Evolutionary conservation across 2,888 invertebrate species (phyloP), one percentile per base, ranked within the genome.

Genomic region (Amblyteles armatorius): DNA sequence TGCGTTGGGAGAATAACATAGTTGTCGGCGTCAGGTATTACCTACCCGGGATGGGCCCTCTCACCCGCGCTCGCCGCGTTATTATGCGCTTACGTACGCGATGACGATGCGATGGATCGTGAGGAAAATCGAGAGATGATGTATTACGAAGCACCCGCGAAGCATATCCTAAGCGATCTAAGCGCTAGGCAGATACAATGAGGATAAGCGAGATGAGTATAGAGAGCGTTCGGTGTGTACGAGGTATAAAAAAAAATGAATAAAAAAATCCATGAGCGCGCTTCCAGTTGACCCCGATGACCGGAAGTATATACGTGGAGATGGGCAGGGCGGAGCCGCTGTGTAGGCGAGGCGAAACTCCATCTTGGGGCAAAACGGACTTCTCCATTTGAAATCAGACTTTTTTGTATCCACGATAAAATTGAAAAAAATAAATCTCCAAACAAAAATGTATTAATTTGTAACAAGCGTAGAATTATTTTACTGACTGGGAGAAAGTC

Each of bases 251-350:
- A 48, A 48, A 13, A 16, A 16, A 48, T 52, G 1, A n/a, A 55
- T 55, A 55, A 22, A 67, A 69, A 74, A 73, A 77, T 67, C 50
- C 65, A 68, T 68, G 79, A 80, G 76, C 76, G 67, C 71, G 79
- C 29, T 79, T 86, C 81, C 83, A 69, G 86, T 89, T 90, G 88
- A 90, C 87, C 52, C 87, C 86, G 16, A 86, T 87, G 88, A 88
- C 89, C 89, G 87, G 88, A 90, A 90, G 44, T 48, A 84, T 85
- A 79, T 87, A 87, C 86, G 88, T 87, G 89, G 84, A 44, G 81
- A 78, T 48, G 16, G 16, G 16, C 13, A 48, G 44, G 44, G 44
- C 13, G 44, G 44, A 48, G 44, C 44, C 44, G 44, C 13, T 48
- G 44, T 48, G 44, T 48, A 48, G 44, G 16, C 16, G 44, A 48